A percentile compares a stretch with the other conserved stretches of the same genome.
Conservation (phyloP, 2,797 vertebrate genomes). For the Betta splendens region DNA sequence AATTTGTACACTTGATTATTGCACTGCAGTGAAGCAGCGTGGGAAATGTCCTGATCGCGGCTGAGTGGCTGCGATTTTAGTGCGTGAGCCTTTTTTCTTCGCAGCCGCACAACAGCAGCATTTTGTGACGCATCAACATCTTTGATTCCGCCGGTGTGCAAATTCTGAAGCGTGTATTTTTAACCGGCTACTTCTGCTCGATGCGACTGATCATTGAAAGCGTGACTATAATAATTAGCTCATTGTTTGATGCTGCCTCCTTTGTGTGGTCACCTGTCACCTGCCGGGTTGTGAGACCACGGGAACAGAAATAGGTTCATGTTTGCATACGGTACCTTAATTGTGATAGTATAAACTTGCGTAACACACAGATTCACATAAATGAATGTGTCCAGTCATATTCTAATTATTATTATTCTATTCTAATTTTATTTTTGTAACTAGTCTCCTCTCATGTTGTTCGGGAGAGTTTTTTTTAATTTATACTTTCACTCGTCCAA, state of each 20-base stretch:
- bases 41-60: background rate
- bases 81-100: background rate
- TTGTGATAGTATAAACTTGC: constrained; percentile 12
- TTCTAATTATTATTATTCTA: too few relatives aligned
- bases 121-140: background rate
- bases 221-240: background rate
- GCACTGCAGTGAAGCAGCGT: background rate
- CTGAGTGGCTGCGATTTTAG: background rate
- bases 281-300: constrained; percentile 4
- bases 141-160: background rate
- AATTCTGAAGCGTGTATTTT: background rate
- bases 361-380: background rate
- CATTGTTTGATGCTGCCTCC: too few relatives aligned
- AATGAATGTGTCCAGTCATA: background rate
- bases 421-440: too few relatives aligned
- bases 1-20: background rate
- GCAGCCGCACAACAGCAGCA: background rate
- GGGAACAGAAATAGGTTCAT: constrained; percentile 17
- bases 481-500: too few relatives aligned
- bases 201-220: background rate
- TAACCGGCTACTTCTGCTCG: background rate
- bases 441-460: too few relatives aligned
- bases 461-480: too few relatives aligned
- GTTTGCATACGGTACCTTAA: constrained; percentile 17
- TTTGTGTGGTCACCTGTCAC: too few relatives aligned